A percentile compares a stretch with the other conserved stretches of the same genome.
Evolutionary conservation across 2,888 invertebrate species (phyloP).

Genomic region (Dione juno): DNA sequence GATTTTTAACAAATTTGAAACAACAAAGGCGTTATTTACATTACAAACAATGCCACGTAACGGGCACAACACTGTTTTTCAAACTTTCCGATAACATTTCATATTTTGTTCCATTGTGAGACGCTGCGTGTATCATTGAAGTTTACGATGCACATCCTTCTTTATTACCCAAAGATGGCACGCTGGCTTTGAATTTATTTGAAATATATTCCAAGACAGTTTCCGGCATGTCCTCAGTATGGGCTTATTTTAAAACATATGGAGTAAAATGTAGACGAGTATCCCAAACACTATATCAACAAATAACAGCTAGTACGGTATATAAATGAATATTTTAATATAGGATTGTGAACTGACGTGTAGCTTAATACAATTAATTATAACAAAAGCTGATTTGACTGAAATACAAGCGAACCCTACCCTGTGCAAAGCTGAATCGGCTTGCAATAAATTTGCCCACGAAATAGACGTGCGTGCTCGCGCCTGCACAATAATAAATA

Average conservation of each 20-base stretch:
- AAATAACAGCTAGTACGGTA: background rate
- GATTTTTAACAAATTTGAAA: constrained; percentile 7
- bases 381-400: constrained; percentile 49
- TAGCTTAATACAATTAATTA: constrained; percentile 34
- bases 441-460: constrained; percentile 73
- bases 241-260: constrained; percentile 23
- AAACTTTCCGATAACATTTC: constrained; percentile 62
- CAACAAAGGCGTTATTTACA: constrained; percentile 18
- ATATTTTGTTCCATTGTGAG: constrained; percentile 70
- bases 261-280: background rate
- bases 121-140: constrained; percentile 70
- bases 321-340: constrained; percentile 7
- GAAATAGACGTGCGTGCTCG: constrained; percentile 76
- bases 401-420: constrained; percentile 56
- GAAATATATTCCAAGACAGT: constrained; percentile 52
- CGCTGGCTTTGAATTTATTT: constrained; percentile 53
- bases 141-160: constrained; percentile 72
- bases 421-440: constrained; percentile 71
- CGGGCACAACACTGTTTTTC: constrained; percentile 55
- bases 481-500: constrained; percentile 73
- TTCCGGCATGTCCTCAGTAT: constrained; percentile 28
- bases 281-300: background rate
- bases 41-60: constrained; percentile 45
- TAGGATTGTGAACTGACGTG: constrained; percentile 19
- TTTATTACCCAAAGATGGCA: constrained; percentile 64